These are phyloP conservation scores for Spilarctia lutea DNA, from an alignment of 2,888 invertebrate genomes.

Conservation along the genomic window DNA sequence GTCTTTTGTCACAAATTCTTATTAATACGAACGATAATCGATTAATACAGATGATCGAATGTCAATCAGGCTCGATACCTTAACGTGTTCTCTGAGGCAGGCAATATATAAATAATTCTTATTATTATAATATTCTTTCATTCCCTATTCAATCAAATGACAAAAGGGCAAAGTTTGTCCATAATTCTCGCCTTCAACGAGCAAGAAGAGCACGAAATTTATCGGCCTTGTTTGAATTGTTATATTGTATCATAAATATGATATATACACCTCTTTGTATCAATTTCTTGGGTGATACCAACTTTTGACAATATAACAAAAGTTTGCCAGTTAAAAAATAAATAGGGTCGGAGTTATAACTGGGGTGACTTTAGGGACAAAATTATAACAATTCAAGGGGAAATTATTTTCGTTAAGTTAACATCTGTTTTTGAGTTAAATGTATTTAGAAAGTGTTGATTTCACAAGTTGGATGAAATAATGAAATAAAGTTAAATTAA, in stretches of 20 bases:
- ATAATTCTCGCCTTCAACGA: conserved; percentile 17
- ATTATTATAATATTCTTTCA: conserved; percentile 1
- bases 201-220: conserved; percentile 33
- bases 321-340: conserved; percentile 45
- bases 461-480: conserved; percentile 2
- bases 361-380: conserved; percentile 29
- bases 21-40: too few species aligned
- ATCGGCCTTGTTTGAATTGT: conserved; percentile 42
- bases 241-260: conserved; percentile 26
- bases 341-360: conserved; percentile 24
- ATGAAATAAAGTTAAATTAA: conserved; percentile 5
- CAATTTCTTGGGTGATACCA: conserved; percentile 33
- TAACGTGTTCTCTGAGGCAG: too few species aligned
- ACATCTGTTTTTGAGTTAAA: conserved; percentile 1
- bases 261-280: conserved; percentile 42
- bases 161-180: conserved; percentile 9
- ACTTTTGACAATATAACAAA: conserved; percentile 38
- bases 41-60: too few species aligned
- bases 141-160: conserved; percentile 8
- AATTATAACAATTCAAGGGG: conserved; percentile 22
- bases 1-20: too few species aligned
- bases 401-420: conserved; percentile 13
- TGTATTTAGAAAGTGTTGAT: background rate
- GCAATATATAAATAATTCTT: background rate
- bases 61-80: too few species aligned